Evolutionary conservation across 2,113 vertebrate genomes (phyloP), one percentile per base, ranked within the genome.

Genomic region (Tragulus kanchil): DNA sequence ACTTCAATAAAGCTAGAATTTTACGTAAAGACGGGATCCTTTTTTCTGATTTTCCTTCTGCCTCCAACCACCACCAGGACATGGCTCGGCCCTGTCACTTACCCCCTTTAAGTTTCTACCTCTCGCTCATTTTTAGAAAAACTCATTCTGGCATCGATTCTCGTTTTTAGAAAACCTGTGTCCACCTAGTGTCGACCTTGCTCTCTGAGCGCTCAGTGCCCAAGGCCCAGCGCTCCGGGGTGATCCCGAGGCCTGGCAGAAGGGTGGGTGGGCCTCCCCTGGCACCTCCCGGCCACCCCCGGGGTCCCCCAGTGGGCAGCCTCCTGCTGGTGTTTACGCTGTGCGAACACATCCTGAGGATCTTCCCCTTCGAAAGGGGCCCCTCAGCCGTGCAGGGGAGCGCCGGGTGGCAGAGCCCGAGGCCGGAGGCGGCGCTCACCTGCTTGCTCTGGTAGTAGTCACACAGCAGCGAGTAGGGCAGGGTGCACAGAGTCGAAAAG

Each of bases 361-460:
- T n/a, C 59, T 21, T 8, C 21, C 6, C 1, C 4, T 36, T 11
- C 8, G 25, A 25, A 45, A 13, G 10, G 10, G 36, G 28, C n/a
- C 26, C 25, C 61, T 5, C 3, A 73, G 69, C 75, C 13, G 1
- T 0, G 50, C 77, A 56, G 50, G 26, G 19, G 23, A 9, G 21
- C 77, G 7, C 77, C 6, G 7, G 28, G 77, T 12, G 0, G 0
- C 3, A 0, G 17, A 58, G 3, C 42, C 50, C 1, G 13, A 15
- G 23, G 56, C 3, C 6, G 26, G 26, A 0, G 6, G 3, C 1
- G 0, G 10, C 0, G 94, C 99, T 98, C 95, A 99, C 99, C 99
- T 99, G 99, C 11, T 98, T 99, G 98, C 99, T 99, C 99, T 99
- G 99, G 99, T 99, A 99, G 99, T 99, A 99, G 98, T 99, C 99